phyloP scores from a whole-genome alignment of 2,888 invertebrate genomes.

The Octodonta nipae region DNA sequence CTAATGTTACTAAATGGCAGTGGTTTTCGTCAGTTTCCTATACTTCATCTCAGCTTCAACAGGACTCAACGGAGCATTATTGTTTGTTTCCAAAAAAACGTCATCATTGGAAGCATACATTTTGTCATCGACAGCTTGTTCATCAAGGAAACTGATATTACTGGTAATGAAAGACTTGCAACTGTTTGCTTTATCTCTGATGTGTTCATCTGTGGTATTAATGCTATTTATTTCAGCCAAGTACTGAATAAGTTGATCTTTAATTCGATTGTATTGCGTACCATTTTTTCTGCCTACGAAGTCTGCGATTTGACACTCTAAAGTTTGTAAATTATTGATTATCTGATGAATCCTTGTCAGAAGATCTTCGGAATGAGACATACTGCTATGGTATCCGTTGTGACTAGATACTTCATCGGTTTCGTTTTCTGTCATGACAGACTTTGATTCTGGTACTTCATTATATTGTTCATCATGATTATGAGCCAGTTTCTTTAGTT shows the following conservation, averaged over 20 bases:
- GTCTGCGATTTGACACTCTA: slow-evolving; percentile 17
- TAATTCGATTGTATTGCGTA: slow-evolving; percentile 16
- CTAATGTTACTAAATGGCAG: slow-evolving; percentile 14
- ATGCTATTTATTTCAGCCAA: slow-evolving; percentile 11
- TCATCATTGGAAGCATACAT: slow-evolving; percentile 12
- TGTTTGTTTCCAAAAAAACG: slow-evolving; percentile 12
- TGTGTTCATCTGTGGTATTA: slow-evolving; percentile 14
- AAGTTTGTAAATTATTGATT: slow-evolving; percentile 12
- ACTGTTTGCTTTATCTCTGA: slow-evolving; percentile 14
- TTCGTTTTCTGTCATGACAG: too few relatives aligned
- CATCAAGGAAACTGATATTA: slow-evolving; percentile 20
- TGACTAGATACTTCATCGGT: too few relatives aligned
- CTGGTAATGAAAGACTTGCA: slow-evolving; percentile 18
- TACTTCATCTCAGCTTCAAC: slow-evolving; percentile 10
- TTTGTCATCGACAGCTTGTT: slow-evolving; percentile 14
- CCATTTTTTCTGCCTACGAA: slow-evolving; percentile 17
- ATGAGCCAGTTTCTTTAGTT: slow-evolving; percentile 8
- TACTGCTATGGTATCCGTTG: too few relatives aligned
- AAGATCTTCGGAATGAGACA: slow-evolving; percentile 3
- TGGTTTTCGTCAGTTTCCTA: slow-evolving; percentile 14
- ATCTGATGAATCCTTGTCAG: slow-evolving; percentile 12
- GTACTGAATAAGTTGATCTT: slow-evolving; percentile 12
- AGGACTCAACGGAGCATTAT: slow-evolving; percentile 1
- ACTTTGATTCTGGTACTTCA: slow-evolving; percentile 3
- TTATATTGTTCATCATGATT: slow-evolving; percentile 5